These are phyloP conservation scores for Lottia scabra DNA, from an alignment of 2,888 invertebrate species.

Conservation along the genomic window DNA sequence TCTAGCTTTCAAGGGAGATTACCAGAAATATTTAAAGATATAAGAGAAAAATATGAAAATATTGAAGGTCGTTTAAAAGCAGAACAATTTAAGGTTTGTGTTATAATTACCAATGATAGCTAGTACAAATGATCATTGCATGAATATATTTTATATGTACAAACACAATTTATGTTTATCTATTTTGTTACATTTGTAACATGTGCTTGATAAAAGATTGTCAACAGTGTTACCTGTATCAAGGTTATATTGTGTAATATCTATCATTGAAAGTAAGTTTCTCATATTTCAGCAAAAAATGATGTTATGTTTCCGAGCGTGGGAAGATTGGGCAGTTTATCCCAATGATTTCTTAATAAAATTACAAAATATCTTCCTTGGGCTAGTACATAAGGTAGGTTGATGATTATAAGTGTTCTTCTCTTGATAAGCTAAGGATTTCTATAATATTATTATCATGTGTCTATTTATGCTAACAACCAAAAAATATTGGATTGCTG, in stretches of 20 bases:
- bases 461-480: no score
- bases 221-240: no score
- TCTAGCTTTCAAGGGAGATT: constrained; percentile 86
- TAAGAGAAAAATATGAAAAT: constrained; percentile 80
- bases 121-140: no score
- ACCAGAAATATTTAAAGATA: constrained; percentile 80
- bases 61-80: constrained; percentile 89
- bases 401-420: constrained; percentile 47
- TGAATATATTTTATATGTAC: no score
- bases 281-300: constrained; percentile 74
- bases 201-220: no score
- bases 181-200: no score
- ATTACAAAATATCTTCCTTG: constrained; percentile 91
- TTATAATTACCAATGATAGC: background rate
- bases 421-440: constrained; percentile 21
- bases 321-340: constrained; percentile 98
- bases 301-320: constrained; percentile 89
- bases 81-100: constrained; percentile 88
- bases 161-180: no score
- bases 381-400: constrained; percentile 72
- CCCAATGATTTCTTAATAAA: constrained; percentile 90
- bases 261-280: no score
- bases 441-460: no score
- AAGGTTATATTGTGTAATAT: no score
- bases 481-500: no score